Conservation (phyloP, 2,888 invertebrate species). For the Bellardia pandia region DNA sequence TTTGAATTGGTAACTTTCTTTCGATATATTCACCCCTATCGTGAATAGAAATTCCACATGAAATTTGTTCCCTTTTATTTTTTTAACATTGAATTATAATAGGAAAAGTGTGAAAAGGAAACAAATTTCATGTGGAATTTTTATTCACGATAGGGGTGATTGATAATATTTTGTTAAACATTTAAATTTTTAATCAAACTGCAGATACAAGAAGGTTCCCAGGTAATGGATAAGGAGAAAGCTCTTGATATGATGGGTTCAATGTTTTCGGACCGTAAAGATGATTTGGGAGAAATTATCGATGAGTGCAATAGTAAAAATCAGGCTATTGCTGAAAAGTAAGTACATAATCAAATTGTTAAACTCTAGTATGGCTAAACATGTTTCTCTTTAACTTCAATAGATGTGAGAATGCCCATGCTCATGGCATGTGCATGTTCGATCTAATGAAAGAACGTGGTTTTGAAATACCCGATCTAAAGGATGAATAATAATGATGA, state of each 20-base stretch:
- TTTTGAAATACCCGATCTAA: conserved; percentile 76
- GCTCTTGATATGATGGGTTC: conserved; percentile 76
- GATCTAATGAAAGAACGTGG: conserved; percentile 74
- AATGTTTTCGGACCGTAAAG: conserved; percentile 76
- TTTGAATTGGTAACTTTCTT: conserved; percentile 78
- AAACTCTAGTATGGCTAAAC: background rate
- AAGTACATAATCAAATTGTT: conserved; percentile 64
- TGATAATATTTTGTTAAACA: background rate
- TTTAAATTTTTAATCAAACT: no score
- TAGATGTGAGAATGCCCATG: conserved; percentile 79
- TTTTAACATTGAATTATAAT: no score
- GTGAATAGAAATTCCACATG: no score
- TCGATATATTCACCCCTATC: no score
- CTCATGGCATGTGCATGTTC: conserved; percentile 78
- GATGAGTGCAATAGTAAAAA: conserved; percentile 73
- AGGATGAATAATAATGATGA: conserved; percentile 71
- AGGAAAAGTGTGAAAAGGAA: no score
- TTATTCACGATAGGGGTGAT: no score
- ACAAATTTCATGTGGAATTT: no score
- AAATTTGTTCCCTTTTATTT: no score
- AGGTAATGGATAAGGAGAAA: conserved; percentile 72
- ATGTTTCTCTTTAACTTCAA: background rate
- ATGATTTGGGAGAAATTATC: conserved; percentile 55
- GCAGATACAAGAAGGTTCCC: conserved; percentile 71
- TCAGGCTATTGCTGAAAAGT: conserved; percentile 76